Conservation (phyloP, 2,113 vertebrate genomes). For the Clarias macrocephalus region DNA sequence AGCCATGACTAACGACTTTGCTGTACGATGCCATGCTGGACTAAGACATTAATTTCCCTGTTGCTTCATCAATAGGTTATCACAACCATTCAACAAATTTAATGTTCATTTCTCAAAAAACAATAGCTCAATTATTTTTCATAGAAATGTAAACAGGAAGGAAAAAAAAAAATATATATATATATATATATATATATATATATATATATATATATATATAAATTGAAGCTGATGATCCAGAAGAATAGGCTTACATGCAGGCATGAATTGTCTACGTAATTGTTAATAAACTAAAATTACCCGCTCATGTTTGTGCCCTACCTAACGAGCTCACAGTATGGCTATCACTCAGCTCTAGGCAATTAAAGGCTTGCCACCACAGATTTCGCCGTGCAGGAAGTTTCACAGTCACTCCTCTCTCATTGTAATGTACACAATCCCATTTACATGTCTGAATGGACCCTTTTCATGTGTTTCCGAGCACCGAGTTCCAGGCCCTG, state of each 20-base stretch:
- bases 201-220: neutral
- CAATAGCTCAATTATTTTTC: neutral
- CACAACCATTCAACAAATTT: constrained; percentile 11
- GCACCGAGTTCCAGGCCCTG: constrained; percentile 69
- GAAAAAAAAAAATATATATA: constrained; percentile 1
- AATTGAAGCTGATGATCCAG: neutral
- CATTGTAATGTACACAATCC: constrained; percentile 86
- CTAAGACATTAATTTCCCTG: constrained; percentile 25
- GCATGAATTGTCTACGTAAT: constrained; percentile 26
- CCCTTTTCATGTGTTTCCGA: constrained; percentile 88
- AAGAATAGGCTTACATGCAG: constrained; percentile 10
- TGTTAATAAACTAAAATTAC: constrained; percentile 51
- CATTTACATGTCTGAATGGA: constrained; percentile 92
- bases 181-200: neutral
- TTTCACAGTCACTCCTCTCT: constrained; percentile 87
- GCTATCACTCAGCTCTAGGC: constrained; percentile 77
- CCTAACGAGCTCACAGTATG: constrained; percentile 82
- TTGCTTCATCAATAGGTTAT: constrained; percentile 23
- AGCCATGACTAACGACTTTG: neutral
- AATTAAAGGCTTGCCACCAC: constrained; percentile 83
- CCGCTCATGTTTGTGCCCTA: constrained; percentile 42
- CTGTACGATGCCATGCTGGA: constrained; percentile 26
- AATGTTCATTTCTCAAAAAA: constrained; percentile 3
- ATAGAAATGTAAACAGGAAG: constrained; percentile 4
- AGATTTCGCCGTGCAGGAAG: constrained; percentile 82